Percentiles rank a stretch among this genome's conserved stretches.
Evolutionary conservation across 2,113 vertebrate genomes (phyloP).

Genomic region (Perognathus longimembris): DNA sequence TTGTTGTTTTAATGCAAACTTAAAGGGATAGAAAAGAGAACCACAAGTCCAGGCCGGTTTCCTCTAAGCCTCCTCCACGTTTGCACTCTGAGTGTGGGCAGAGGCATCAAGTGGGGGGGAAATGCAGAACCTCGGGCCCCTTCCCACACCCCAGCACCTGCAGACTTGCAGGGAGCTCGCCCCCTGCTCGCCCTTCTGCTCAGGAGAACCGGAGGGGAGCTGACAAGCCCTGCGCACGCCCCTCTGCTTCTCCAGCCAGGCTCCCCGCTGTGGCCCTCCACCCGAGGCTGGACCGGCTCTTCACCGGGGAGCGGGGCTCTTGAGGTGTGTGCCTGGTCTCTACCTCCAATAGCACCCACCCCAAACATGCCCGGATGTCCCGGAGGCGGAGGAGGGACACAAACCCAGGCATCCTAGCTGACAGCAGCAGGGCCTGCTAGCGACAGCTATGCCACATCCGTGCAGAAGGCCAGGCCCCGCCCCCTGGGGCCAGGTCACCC

Average conservation of each 20-base stretch:
- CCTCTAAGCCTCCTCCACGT: fast-evolving
- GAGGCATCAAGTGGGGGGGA: fast-evolving
- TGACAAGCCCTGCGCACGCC: neutral
- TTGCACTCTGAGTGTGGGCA: fast-evolving
- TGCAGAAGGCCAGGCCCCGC: no score
- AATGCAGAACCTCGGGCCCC: fast-evolving
- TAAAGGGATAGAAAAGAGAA: neutral
- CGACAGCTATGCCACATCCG: no score
- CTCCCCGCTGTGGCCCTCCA: no score
- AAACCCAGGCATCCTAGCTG: neutral
- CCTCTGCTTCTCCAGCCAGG: no score
- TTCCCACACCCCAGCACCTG: neutral
- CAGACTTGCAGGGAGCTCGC: neutral
- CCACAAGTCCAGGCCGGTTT: neutral
- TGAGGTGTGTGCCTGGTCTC: neutral
- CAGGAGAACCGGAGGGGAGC: neutral
- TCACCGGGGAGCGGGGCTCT: neutral
- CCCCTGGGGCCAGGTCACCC: no score
- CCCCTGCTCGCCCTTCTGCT: neutral
- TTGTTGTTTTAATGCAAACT: no score
- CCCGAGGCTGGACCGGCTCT: fast-evolving
- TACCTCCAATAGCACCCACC: neutral
- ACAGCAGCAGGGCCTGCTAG: no score
- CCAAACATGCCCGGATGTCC: neutral
- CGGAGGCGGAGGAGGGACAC: neutral